Evolutionary conservation across 1,140 invertebrate species (phyloP).

Genomic region (Manduca sexta): DNA sequence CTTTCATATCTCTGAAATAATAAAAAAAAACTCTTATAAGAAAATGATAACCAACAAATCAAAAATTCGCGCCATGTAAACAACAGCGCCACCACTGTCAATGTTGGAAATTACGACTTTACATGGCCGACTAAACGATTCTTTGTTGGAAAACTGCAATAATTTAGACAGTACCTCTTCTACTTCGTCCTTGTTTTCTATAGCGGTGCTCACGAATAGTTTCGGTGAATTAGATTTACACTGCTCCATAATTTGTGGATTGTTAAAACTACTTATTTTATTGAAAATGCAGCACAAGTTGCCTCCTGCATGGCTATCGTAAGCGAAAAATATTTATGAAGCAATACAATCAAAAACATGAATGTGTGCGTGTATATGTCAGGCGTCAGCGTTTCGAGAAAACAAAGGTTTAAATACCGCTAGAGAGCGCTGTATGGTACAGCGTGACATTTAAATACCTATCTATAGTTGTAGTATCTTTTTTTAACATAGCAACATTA

Average conservation of each 20-base stretch:
- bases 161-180: constrained; percentile 82
- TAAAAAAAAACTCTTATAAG: constrained; percentile 45
- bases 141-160: constrained; percentile 72
- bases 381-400: constrained; percentile 18
- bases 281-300: constrained; percentile 68
- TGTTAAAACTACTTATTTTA: constrained; percentile 60
- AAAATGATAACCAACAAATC: constrained; percentile 23
- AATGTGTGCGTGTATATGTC: constrained; percentile 40
- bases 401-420: constrained; percentile 22
- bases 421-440: constrained; percentile 19
- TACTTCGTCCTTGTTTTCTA: constrained; percentile 88
- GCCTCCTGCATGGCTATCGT: constrained; percentile 74
- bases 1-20: constrained; percentile 90
- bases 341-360: constrained; percentile 50
- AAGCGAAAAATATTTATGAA: constrained; percentile 72
- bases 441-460: too few relatives aligned
- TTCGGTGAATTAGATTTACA: constrained; percentile 74
- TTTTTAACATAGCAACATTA: too few relatives aligned
- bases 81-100: constrained; percentile 65
- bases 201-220: constrained; percentile 75
- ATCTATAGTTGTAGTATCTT: too few relatives aligned
- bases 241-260: constrained; percentile 74
- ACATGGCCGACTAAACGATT: constrained; percentile 74
- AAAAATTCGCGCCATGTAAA: constrained; percentile 53
- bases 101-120: constrained; percentile 68